phyloP scores from a whole-genome alignment of 2,113 vertebrate species.

The Caranx ignobilis region DNA sequence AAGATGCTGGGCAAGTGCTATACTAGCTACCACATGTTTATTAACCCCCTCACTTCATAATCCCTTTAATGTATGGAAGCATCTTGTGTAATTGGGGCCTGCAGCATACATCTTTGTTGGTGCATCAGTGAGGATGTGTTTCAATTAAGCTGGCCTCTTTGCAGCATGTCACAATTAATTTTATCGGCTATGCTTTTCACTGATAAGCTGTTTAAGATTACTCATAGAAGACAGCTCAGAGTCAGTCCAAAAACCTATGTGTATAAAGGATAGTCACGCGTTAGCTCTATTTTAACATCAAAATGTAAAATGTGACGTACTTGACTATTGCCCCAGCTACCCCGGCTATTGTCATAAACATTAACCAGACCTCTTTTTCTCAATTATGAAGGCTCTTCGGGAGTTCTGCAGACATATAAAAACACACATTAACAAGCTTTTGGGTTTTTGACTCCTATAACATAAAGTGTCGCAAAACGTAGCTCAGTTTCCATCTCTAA shows the following conservation, averaged over 20 bases:
- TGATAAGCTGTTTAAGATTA: constrained; percentile 11
- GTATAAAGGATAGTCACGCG: not conserved
- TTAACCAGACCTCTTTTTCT: not conserved
- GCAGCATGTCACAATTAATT: constrained; percentile 25
- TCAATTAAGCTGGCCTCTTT: constrained; percentile 26
- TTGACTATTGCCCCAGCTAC: not conserved
- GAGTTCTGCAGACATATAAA: not conserved
- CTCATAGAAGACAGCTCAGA: not conserved
- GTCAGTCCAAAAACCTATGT: not conserved
- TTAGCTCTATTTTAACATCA: not conserved
- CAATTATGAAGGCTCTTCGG: not conserved
- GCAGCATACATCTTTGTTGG: constrained; percentile 39
- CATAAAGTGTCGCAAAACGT: not conserved
- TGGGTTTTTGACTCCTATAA: not conserved
- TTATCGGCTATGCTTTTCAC: not conserved
- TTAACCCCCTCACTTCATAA: constrained; percentile 47
- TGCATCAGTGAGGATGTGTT: constrained; percentile 27
- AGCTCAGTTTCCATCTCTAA: not conserved
- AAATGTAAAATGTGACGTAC: not conserved
- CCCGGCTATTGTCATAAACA: not conserved
- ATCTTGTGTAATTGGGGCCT: constrained; percentile 35
- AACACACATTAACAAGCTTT: not conserved
- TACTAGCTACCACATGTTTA: constrained; percentile 44
- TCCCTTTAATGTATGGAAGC: constrained; percentile 53
- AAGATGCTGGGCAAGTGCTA: constrained; percentile 53